Percentiles rank a stretch among this genome's conserved stretches.
These are phyloP conservation scores for Camptogramma bilineatum DNA, from an alignment of 2,888 invertebrate species.

Conservation along the genomic window DNA sequence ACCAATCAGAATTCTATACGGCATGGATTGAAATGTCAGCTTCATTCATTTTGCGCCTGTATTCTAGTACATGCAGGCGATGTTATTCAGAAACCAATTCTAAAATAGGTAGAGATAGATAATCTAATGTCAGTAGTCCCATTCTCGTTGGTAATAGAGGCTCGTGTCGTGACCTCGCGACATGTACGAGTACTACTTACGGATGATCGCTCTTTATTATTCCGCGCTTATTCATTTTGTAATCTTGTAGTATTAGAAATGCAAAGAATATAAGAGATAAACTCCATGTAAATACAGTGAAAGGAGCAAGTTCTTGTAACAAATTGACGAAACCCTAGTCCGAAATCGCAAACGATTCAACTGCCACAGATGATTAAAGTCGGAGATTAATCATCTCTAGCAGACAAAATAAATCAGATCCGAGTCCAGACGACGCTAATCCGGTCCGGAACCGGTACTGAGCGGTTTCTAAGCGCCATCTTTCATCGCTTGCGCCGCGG, in stretches of 20 bases:
- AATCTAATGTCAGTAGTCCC: neutral
- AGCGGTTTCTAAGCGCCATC: conserved; percentile 44
- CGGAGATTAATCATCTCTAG: conserved; percentile 42
- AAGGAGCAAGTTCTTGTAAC: conserved; percentile 16
- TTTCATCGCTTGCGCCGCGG: conserved; percentile 49
- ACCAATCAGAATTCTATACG: neutral
- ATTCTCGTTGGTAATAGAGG: conserved; percentile 12
- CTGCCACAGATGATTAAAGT: conserved; percentile 35
- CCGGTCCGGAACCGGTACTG: conserved; percentile 36
- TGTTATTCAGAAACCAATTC: neutral
- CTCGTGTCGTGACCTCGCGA: conserved; percentile 12
- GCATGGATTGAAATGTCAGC: neutral
- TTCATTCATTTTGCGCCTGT: neutral
- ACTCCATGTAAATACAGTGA: neutral
- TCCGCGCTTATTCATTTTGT: conserved; percentile 24
- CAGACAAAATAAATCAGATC: conserved; percentile 42
- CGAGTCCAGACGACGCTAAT: conserved; percentile 39
- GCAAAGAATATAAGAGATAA: neutral
- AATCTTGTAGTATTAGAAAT: neutral
- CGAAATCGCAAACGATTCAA: conserved; percentile 34
- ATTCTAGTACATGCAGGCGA: neutral
- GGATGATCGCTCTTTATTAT: conserved; percentile 32
- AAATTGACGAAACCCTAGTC: conserved; percentile 22
- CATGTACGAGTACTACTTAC: conserved; percentile 8
- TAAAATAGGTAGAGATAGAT: neutral